Evolutionary conservation across 1,140 invertebrate genomes (phyloP), one percentile per base, ranked within the genome.

Genomic region (Homarus americanus): DNA sequence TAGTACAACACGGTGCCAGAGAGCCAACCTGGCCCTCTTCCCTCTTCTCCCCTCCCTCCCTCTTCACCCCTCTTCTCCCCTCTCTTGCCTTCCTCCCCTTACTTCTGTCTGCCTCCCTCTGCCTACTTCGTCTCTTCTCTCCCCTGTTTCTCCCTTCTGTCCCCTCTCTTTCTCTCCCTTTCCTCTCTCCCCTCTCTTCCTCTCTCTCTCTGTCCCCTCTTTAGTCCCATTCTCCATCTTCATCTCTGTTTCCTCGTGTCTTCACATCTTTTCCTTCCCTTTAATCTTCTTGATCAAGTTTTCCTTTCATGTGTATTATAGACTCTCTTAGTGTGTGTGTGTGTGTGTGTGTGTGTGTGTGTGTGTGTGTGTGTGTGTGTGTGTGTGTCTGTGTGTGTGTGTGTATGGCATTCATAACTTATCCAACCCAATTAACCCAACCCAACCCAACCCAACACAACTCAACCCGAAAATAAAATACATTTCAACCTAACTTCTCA

Each of bases 341-440:
- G 49, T 53, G 49, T 82, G 49, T 58, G 49, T 53, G 66, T 69
- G 66, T 82, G 24, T 82, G 49, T 82, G n/a, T 34, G 49, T 82
- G 1, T 53, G 41, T 82, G n/a, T 53, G 49, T 82, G n/a, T 82
- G 32, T 53, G 24, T 82, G 49, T 84, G 17, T 84, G 20, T 84
- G 2, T 84, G 32, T 84, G 4, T 72, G 10, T 83, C 12, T 69
- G 24, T 83, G 58, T 83, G 24, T 63, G 58, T 83, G 36, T 40
- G 58, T 83, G 58, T 15, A 1, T 49, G 44, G 5, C 44, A 7
- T n/a, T n/a, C n/a, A 82, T n/a, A n/a, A n/a, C n/a, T n/a, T n/a
- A n/a, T n/a, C n/a, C n/a, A n/a, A n/a, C n/a, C n/a, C n/a, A n/a
- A n/a, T n/a, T n/a, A n/a, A n/a, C n/a, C n/a, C n/a, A n/a, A n/a